A percentile compares a stretch with the other conserved stretches of the same genome.
Evolutionary conservation across 2,888 invertebrate species (phyloP).

Genomic region (Dryomyza anilis): DNA sequence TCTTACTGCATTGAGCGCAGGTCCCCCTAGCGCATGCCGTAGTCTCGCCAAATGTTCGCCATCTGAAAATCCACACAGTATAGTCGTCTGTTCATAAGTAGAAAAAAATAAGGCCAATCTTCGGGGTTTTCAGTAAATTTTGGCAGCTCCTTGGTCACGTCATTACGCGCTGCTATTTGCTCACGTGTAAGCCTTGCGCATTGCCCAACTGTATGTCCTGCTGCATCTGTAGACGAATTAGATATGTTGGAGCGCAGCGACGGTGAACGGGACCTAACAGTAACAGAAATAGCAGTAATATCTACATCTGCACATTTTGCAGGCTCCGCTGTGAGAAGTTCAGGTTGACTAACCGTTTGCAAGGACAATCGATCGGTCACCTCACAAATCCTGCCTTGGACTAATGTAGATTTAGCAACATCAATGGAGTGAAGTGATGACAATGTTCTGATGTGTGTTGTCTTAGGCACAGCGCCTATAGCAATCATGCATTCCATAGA

Average conservation of each 20-base stretch:
- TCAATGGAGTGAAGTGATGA: no score
- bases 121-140: conserved; percentile 21
- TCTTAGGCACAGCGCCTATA: no score
- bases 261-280: not conserved
- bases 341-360: no score
- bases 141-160: conserved; percentile 4
- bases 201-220: not conserved
- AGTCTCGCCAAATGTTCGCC: conserved; percentile 29
- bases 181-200: conserved; percentile 20
- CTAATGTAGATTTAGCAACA: no score
- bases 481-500: not conserved
- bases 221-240: not conserved
- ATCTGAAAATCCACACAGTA: conserved; percentile 28
- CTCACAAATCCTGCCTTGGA: no score
- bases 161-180: conserved; percentile 22
- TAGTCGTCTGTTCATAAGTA: conserved; percentile 28
- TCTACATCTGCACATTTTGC: not conserved
- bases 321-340: no score
- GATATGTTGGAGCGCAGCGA: not conserved
- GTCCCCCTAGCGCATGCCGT: conserved; percentile 11
- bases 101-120: conserved; percentile 30
- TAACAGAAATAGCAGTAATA: not conserved
- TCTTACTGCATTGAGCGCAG: conserved; percentile 17
- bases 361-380: no score
- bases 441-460: no score